Base-by-base conservation (phyloP, 2,797 vertebrate genomes). In the Thaleichthys pacificus region DNA sequence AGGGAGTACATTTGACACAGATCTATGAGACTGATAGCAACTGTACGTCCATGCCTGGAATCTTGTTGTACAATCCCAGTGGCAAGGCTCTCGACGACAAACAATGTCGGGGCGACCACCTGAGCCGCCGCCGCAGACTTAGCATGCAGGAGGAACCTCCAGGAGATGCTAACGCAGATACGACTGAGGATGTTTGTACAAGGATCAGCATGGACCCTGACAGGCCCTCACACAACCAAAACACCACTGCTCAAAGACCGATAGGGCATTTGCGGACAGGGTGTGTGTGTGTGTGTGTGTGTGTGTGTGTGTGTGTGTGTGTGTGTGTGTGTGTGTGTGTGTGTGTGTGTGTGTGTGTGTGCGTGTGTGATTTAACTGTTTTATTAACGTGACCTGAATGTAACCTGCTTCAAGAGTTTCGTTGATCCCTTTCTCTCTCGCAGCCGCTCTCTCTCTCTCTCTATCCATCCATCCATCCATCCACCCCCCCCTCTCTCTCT, bases 281-380 rank as follows among this genome's bases (percentile, higher is more conserved):
- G 58, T 62, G n/a, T 9, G 12, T 61, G 12, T 61, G 22, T 24
- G 57, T 6, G n/a, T 24, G 57, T 58, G 7, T 24, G 57, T 24
- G n/a, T 24, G 5, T 58, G 57, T 22, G 56, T 58, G n/a, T 80
- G 80, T 81, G 35, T 70, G 77, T 24, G 22, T 61, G 58, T 24
- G 22, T 61, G 58, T 24, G 22, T 61, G 58, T 24, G 22, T 61
- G 58, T 62, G n/a, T 9, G 12, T 61, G 12, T 61, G 22, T 24
- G 57, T 6, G n/a, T 24, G 57, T 58, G 7, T 24, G 57, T 24
- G n/a, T 24, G 5, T 58, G 57, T 22, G 56, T 58, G n/a, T 80
- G 80, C 80, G 35, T 70, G 77, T 24, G 22, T 61, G 58, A 17
- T n/a, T 24, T 61, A 21, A 32, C 30, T 38, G 30, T 38, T n/a